Base-by-base conservation (phyloP, 2,797 vertebrate species). In the Halcyon chelicuti region DNA sequence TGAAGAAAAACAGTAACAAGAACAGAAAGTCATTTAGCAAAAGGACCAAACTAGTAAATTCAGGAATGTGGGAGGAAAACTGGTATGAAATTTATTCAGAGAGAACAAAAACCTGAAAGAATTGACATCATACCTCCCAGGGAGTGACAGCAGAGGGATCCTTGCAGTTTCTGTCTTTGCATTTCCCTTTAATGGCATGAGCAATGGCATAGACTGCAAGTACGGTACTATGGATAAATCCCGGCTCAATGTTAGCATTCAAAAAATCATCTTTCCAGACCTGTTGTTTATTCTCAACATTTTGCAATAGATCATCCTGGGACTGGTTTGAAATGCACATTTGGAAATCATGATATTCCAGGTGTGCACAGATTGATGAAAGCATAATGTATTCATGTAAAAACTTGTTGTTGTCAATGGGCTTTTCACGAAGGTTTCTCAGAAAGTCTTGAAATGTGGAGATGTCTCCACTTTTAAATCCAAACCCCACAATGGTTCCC, bases 401-500 rank as follows among this genome's bases (percentile, higher is more conserved):
- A 79, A 98, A 98, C 37, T 94, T 95, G 96, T 99, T 98, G 61
- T 97, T 98, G 51, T 62, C 47, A 28, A 33, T 91, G 40, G 96
- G 62, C 35, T 95, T 90, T 31, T 70, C 25, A 17, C 65, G 96
- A 62, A 99, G 94, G 40, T 94, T 98, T 94, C 90, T 97, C 71
- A 99, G 79, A 95, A 98, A 99, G 6, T 98, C 77, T 39, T 84
- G 75, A 91, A 99, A 98, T 5, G 98, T 97, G 23, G 98, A 96
- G 20, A 97, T 37, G 42, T 98, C 88, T 91, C 98, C 98, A 33
- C 95, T 98, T 97, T 98, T 99, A 96, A 99, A 99, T 47, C 98
- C 98, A 97, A 99, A 99, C 31, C 99, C 99, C 60, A 99, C 94
- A 19, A 99, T 85, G 22, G 98, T 98, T 62, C 99, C 99, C 9